Conservation (phyloP, 1,140 invertebrate genomes). For the Neoseiulus cucumeris region DNA sequence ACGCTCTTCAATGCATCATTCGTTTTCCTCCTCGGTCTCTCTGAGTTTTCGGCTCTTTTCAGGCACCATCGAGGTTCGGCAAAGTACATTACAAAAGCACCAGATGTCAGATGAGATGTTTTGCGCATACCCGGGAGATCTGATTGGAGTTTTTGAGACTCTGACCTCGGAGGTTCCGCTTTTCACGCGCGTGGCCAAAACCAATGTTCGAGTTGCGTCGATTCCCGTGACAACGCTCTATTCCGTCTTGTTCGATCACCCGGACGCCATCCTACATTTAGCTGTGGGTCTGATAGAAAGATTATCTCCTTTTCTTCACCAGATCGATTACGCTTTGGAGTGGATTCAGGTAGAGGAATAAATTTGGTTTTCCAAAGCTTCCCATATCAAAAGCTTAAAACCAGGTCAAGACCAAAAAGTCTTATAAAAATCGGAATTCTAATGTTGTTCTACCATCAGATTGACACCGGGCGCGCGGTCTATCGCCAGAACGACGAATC, state of each 20-base stretch:
- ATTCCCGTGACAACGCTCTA: conserved; percentile 56
- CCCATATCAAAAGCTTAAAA: no score
- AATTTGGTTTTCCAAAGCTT: no score
- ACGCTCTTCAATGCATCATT: no score
- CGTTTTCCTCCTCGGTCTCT: no score
- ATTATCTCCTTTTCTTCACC: conserved; percentile 85
- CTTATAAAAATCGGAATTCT: neutral
- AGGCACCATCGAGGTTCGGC: conserved; percentile 53
- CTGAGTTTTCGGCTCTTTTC: no score
- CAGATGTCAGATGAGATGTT: conserved; percentile 62
- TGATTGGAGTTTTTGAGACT: conserved; percentile 77
- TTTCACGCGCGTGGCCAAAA: conserved; percentile 71
- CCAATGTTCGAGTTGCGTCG: conserved; percentile 53
- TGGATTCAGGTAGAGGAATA: conserved; percentile 57
- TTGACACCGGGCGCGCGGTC: conserved; percentile 22
- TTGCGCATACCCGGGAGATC: conserved; percentile 65
- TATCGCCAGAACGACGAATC: conserved; percentile 65
- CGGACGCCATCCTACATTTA: conserved; percentile 71
- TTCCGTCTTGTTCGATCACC: conserved; percentile 68
- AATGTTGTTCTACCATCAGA: conserved; percentile 2
- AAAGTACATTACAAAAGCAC: conserved; percentile 43
- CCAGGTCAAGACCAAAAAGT: no score
- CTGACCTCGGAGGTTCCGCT: conserved; percentile 86
- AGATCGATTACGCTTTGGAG: conserved; percentile 96
- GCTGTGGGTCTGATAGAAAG: conserved; percentile 76